A percentile compares a stretch with the other conserved stretches of the same genome.
Evolutionary conservation across 2,113 vertebrate species (phyloP).

Genomic region (Polypterus bichir): DNA sequence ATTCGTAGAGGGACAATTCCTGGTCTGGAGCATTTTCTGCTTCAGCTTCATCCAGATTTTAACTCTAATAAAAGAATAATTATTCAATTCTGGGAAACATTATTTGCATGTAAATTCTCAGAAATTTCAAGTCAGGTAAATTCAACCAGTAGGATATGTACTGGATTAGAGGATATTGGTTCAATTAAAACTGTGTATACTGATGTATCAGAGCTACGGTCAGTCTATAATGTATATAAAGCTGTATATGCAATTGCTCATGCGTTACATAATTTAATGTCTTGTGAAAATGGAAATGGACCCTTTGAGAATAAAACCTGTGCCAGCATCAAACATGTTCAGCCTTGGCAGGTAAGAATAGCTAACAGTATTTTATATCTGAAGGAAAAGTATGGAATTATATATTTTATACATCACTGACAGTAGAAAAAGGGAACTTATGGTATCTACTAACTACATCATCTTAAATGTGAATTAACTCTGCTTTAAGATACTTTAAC

Average conservation of each 20-base stretch:
- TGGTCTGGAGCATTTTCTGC: slow-evolving; percentile 30
- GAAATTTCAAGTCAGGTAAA: background rate
- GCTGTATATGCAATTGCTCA: slow-evolving; percentile 36
- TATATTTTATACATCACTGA: background rate
- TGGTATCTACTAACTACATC: background rate
- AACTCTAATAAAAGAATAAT: slow-evolving; percentile 26
- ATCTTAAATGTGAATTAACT: background rate
- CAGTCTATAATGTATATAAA: slow-evolving; percentile 38
- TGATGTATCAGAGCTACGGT: slow-evolving; percentile 29
- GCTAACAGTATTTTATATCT: background rate
- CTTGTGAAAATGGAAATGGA: slow-evolving; percentile 23
- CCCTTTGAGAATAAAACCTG: slow-evolving; percentile 22
- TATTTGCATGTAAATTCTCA: slow-evolving; percentile 35
- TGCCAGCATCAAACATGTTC: slow-evolving; percentile 21
- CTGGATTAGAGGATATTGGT: slow-evolving; percentile 28
- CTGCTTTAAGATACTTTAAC: background rate
- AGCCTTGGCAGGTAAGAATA: slow-evolving; percentile 27
- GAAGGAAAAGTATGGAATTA: background rate
- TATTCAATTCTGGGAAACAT: slow-evolving; percentile 33
- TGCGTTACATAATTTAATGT: slow-evolving; percentile 34
- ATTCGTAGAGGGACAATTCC: slow-evolving; percentile 27
- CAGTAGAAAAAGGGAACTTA: background rate
- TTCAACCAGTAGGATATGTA: slow-evolving; percentile 18
- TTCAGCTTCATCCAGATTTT: slow-evolving; percentile 16
- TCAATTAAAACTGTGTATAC: slow-evolving; percentile 22